phyloP scores from a whole-genome alignment of 1,140 invertebrate genomes.

The Eurosta solidaginis region DNA sequence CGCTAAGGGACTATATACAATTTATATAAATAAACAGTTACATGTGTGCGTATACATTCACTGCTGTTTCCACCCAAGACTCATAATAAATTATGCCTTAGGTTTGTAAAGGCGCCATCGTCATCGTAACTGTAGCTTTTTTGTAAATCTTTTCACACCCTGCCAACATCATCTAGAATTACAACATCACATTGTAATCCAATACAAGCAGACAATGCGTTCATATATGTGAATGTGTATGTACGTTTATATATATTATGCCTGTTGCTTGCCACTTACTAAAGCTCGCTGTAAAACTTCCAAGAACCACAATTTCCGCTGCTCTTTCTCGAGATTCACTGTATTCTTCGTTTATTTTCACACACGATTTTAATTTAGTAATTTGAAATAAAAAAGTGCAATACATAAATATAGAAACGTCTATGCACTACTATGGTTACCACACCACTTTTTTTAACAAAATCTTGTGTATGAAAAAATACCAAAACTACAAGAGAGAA shows the following conservation, averaged over 20 bases:
- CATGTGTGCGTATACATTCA: background rate
- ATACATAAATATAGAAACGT: too few species aligned
- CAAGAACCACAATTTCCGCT: background rate
- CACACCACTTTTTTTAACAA: too few species aligned
- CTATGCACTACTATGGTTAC: too few species aligned
- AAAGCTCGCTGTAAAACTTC: too few species aligned
- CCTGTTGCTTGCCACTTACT: slow-evolving; percentile 11
- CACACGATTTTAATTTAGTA: slow-evolving; percentile 3
- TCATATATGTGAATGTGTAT: too few species aligned
- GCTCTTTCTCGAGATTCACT: background rate
- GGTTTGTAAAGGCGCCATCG: background rate
- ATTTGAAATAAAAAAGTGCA: background rate
- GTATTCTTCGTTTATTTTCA: background rate
- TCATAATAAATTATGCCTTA: slow-evolving; percentile 17
- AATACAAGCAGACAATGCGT: too few species aligned
- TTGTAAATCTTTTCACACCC: background rate
- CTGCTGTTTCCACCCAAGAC: background rate
- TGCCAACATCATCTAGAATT: background rate
- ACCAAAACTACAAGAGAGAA: too few species aligned
- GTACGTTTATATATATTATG: too few species aligned
- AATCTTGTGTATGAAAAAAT: too few species aligned
- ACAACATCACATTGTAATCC: background rate
- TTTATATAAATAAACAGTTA: too few species aligned
- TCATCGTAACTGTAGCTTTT: background rate
- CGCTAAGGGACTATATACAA: background rate